phyloP scores from a whole-genome alignment of 2,797 vertebrate genomes.

The Arctocebus calabarensis region DNA sequence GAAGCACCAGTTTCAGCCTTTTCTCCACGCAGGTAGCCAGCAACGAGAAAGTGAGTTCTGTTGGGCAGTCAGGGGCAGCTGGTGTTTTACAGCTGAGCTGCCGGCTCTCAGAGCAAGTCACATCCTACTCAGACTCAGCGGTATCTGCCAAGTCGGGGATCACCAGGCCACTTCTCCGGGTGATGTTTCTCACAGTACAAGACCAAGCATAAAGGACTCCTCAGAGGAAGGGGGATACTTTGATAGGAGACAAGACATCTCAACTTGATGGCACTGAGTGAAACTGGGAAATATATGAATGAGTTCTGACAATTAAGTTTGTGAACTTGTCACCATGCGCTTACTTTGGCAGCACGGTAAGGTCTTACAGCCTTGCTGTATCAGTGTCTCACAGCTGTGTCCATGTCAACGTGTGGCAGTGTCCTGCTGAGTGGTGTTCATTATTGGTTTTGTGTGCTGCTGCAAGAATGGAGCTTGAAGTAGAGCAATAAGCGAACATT shows the following conservation, averaged over 20 bases:
- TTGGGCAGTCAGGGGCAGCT: background rate
- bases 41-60: background rate
- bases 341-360: no score
- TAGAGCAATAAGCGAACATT: no score
- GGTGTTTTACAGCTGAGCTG: background rate
- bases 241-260: background rate
- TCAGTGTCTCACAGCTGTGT: no score
- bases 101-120: background rate
- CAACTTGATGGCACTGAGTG: accelerated
- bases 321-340: no score
- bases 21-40: background rate
- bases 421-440: no score
- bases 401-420: no score
- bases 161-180: background rate
- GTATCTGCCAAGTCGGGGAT: background rate
- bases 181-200: background rate
- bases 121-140: background rate
- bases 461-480: no score
- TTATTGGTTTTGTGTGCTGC: no score
- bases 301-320: no score
- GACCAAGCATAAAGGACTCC: accelerated
- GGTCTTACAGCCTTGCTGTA: no score
- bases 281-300: background rate
- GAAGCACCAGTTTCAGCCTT: background rate
- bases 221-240: background rate